A percentile compares a stretch with the other conserved stretches of the same genome.
Conservation (phyloP, 1,140 invertebrate genomes). For the Zaprionus kolodkinae region DNA sequence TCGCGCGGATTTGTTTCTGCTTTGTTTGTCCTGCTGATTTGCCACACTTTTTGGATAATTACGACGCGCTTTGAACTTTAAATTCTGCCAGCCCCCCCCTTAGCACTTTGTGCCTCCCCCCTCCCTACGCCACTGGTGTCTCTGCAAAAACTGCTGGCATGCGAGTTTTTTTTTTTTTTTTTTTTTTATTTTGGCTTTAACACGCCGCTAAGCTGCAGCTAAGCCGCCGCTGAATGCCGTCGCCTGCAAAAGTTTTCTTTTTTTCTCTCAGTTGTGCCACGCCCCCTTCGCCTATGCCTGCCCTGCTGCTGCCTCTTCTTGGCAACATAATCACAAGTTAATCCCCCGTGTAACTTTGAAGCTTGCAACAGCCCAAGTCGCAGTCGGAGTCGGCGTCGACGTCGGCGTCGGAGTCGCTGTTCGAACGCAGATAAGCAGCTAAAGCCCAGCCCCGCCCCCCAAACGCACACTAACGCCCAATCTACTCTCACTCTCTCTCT, state of each 20-base stretch:
- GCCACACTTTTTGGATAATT: constrained; percentile 64
- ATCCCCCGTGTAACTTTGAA: constrained; percentile 72
- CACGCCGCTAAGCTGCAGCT: constrained; percentile 64
- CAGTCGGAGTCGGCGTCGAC: not conserved
- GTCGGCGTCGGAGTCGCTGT: constrained; percentile 35
- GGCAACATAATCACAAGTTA: constrained; percentile 79
- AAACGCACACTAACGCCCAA: not conserved
- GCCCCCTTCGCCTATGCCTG: not conserved
- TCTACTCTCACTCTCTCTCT: too few species aligned
- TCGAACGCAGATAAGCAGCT: constrained; percentile 70
- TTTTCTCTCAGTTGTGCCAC: constrained; percentile 13
- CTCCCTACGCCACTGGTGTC: not conserved
- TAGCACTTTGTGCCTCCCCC: not conserved
- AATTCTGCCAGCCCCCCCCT: not conserved
- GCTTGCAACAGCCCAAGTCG: constrained; percentile 44
- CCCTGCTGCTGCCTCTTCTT: constrained; percentile 18
- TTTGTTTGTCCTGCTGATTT: constrained; percentile 38
- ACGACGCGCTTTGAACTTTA: constrained; percentile 60
- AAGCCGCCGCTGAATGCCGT: constrained; percentile 49
- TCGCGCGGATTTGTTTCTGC: constrained; percentile 17
- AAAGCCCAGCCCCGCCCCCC: constrained; percentile 20
- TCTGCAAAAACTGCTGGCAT: constrained; percentile 22
- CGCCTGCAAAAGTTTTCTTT: constrained; percentile 41
- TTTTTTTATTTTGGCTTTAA: constrained; percentile 32
- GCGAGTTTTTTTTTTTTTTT: constrained; percentile 10